Percentiles rank a stretch among this genome's conserved stretches.
Evolutionary conservation across 2,888 invertebrate species (phyloP).

Genomic region (Sarcophaga subvicina): DNA sequence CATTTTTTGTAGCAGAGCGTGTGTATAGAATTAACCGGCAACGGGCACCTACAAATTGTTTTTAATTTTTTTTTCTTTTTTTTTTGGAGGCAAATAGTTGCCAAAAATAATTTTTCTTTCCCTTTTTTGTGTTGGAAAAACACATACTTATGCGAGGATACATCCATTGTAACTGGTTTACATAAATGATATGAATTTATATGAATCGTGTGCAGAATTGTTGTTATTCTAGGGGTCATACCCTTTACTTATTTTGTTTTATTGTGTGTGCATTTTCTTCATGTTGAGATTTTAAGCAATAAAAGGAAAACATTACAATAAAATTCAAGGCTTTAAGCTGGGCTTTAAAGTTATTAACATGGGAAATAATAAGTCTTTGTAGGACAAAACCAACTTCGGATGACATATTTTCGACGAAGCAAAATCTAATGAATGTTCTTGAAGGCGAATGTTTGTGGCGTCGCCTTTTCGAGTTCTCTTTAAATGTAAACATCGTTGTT

Average conservation of each 20-base stretch:
- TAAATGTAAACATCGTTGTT: no score
- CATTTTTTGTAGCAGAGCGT: neutral
- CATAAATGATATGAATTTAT: constrained; percentile 78
- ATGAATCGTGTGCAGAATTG: constrained; percentile 74
- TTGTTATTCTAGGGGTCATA: constrained; percentile 4
- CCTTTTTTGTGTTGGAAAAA: neutral
- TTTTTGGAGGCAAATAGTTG: constrained; percentile 51
- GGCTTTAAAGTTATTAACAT: no score
- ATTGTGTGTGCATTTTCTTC: neutral
- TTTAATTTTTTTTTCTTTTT: constrained; percentile 36
- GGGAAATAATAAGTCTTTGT: no score
- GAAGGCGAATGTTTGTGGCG: no score
- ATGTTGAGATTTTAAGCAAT: neutral
- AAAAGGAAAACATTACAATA: no score
- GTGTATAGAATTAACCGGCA: constrained; percentile 21
- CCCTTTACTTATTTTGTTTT: neutral
- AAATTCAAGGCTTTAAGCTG: no score
- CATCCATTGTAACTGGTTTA: constrained; percentile 70
- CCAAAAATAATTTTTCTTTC: constrained; percentile 46
- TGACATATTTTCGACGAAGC: no score
- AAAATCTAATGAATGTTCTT: no score
- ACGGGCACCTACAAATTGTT: constrained; percentile 68
- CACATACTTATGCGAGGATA: constrained; percentile 69
- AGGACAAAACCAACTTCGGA: no score
- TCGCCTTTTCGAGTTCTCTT: no score